phyloP scores from a whole-genome alignment of 92 coral and sea anemone genomes.

The Phenganax stokvisi region DNA sequence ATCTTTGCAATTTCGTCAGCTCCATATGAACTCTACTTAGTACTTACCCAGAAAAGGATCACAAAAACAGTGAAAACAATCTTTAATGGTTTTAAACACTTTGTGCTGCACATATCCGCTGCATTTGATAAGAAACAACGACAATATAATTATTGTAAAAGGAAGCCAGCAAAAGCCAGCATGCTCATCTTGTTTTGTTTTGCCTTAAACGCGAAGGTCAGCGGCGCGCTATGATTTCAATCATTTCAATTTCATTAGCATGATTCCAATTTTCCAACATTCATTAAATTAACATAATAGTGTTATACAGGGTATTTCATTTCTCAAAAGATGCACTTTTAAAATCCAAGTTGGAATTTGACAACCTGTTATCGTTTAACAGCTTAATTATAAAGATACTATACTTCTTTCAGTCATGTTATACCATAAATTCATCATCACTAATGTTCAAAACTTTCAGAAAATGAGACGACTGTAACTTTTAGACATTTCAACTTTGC shows the following conservation, averaged over 20 bases:
- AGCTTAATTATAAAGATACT: too few species aligned
- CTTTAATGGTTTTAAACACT: neutral
- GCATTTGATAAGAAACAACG: neutral
- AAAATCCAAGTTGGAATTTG: too few species aligned
- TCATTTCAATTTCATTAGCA: neutral
- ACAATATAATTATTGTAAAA: neutral
- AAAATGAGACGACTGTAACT: too few species aligned
- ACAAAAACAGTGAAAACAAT: slow-evolving; percentile 9
- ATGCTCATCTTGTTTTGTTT: neutral
- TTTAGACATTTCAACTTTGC: too few species aligned
- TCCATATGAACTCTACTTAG: neutral
- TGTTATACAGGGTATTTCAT: neutral
- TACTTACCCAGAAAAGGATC: slow-evolving; percentile 22
- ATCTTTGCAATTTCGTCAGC: neutral
- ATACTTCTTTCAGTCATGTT: too few species aligned
- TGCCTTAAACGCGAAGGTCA: neutral
- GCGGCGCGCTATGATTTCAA: neutral
- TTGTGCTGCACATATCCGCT: slow-evolving; percentile 19
- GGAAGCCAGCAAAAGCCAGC: neutral
- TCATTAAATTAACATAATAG: neutral
- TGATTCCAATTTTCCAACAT: neutral
- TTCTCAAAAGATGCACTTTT: too few species aligned
- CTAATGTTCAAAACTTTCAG: too few species aligned
- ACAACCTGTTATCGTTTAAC: too few species aligned
- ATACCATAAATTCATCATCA: too few species aligned